Percentiles rank a stretch among this genome's conserved stretches.
Evolutionary conservation across 1,140 invertebrate genomes (phyloP).

Genomic region (Drosophila varians): DNA sequence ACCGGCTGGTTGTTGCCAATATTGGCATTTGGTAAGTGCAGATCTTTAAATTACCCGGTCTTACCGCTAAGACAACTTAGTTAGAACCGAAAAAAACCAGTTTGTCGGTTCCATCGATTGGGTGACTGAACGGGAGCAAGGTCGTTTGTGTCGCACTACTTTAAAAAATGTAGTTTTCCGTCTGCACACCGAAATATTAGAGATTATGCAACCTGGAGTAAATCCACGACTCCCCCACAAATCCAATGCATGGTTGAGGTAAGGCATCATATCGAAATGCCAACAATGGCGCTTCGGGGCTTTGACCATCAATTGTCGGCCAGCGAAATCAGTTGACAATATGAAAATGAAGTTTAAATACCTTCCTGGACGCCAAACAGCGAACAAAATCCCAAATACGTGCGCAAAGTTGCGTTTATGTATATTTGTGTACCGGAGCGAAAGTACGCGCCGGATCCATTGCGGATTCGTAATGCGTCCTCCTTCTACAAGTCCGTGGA

Average conservation of each 20-base stretch:
- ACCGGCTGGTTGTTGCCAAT: constrained; percentile 54
- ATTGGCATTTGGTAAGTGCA: constrained; percentile 77
- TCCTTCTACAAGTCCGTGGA: constrained; percentile 25
- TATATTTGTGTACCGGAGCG: constrained; percentile 53
- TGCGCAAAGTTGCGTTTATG: constrained; percentile 64
- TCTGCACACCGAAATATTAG: constrained; percentile 50
- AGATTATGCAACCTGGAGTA: constrained; percentile 59
- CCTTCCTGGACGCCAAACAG: constrained; percentile 30
- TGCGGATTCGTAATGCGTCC: constrained; percentile 32
- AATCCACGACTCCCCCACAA: constrained; percentile 6
- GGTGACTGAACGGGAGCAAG: constrained; percentile 70
- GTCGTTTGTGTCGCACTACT: constrained; percentile 45
- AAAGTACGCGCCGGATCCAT: constrained; percentile 36
- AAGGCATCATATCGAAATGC: constrained; percentile 44
- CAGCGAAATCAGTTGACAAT: constrained; percentile 31
- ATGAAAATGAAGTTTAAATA: constrained; percentile 74
- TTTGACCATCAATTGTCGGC: constrained; percentile 41
- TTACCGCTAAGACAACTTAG: constrained; percentile 27
- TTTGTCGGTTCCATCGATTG: constrained; percentile 32
- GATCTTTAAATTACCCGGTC: constrained; percentile 55
- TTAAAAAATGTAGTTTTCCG: constrained; percentile 38
- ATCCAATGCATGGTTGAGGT: not conserved
- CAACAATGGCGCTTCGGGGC: constrained; percentile 21
- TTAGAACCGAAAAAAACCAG: constrained; percentile 52
- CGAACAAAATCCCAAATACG: constrained; percentile 71